Evolutionary conservation across 2,888 invertebrate genomes (phyloP), one percentile per base, ranked within the genome.

Genomic region (Stictocephala bisonia): DNA sequence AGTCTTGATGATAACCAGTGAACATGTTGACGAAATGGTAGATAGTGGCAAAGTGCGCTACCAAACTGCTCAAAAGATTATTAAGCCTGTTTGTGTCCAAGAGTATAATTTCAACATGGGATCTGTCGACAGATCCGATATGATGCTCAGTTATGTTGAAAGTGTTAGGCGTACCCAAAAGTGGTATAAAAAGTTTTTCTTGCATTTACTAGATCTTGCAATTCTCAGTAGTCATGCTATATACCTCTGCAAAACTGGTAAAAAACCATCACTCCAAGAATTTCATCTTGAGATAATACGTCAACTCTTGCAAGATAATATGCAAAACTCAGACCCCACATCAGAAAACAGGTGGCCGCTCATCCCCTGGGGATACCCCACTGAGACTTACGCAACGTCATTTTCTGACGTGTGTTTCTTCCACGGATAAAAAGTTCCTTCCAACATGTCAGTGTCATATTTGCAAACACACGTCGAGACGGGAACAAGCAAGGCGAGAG

Each of bases 1-100:
- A 7, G 71, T 75, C 26, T 35, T 66, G 24, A 74, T 76, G 72
- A 40, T 76, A 4, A 71, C 72, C 11, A 72, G 64, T 11, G 44
- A 56, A 26, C 64, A 72, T 64, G 50, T 29, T 3, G 53, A 64
- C 15, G 24, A 64, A 31, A 50, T 72, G 20, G 50, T 22, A 64
- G 60, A 60, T 11, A 15, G 35, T n/a, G 71, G 53, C 13, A 72
- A 72, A 72, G 35, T 58, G n/a, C 15, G 27, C 56, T 35, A 35
- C 24, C 13, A 1, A 3, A 64, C 71, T 15, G 29, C 13, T 31
- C 13, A 64, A 64, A 35, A 48, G n/a, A 35, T 64, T 50, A 60
- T 50, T 27, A 72, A 72, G 1, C 71, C 48, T 1, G 15, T n/a
- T 1, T 29, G 50, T 29, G 41, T 51, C 15, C 40, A 31, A 11